A percentile compares a stretch with the other conserved stretches of the same genome.
phyloP scores from a whole-genome alignment of 2,888 invertebrate genomes.

The Diaperis boleti region DNA sequence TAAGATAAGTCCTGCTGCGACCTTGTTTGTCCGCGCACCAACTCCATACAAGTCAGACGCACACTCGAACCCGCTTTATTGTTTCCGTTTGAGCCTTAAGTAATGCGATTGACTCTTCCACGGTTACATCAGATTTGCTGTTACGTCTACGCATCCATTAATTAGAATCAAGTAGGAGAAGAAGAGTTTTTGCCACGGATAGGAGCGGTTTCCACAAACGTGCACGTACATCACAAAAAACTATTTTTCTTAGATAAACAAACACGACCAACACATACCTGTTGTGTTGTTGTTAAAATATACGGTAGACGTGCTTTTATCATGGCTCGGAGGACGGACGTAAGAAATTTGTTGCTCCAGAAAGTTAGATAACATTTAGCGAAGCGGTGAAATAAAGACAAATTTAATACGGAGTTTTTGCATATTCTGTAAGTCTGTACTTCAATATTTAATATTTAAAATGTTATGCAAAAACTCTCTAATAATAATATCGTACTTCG shows the following conservation, averaged over 20 bases:
- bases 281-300: no score
- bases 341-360: no score
- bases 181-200: neutral
- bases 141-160: slow-evolving; percentile 41
- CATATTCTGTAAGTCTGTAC: no score
- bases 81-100: slow-evolving; percentile 45
- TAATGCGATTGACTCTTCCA: slow-evolving; percentile 35
- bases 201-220: neutral
- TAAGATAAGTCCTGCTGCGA: slow-evolving; percentile 52
- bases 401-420: no score
- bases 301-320: no score
- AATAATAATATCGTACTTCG: no score
- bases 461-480: no score
- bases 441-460: no score
- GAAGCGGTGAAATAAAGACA: no score
- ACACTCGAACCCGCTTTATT: slow-evolving; percentile 28
- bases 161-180: slow-evolving; percentile 8
- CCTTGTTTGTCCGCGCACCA: slow-evolving; percentile 53
- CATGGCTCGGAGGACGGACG: no score
- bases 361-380: no score
- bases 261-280: no score
- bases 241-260: neutral
- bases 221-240: neutral
- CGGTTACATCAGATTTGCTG: slow-evolving; percentile 26
- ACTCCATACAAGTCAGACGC: slow-evolving; percentile 48